Conservation (phyloP, 1,140 invertebrate species). For the Coenobita brevimanus region DNA sequence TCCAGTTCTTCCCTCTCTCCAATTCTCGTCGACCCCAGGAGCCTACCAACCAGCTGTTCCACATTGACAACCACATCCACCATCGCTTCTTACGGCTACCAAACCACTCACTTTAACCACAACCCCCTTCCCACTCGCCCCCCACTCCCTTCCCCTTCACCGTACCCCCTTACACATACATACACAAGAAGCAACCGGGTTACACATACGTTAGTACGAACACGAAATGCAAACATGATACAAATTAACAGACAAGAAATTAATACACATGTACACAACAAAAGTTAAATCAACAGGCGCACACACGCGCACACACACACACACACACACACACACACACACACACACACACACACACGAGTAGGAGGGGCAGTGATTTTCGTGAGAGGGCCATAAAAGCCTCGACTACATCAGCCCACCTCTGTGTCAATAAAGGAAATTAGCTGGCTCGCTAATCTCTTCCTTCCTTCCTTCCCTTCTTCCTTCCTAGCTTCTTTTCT, state of each 20-base stretch:
- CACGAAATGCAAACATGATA: background rate
- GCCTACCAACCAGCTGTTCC: no score
- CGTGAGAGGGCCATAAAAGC: background rate
- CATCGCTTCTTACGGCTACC: no score
- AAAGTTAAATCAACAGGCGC: background rate
- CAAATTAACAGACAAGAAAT: background rate
- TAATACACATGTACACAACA: background rate
- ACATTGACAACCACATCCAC: no score
- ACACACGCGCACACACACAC: conserved; percentile 16
- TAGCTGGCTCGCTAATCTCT: no score
- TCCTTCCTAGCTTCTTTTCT: no score
- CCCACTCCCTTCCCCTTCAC: no score
- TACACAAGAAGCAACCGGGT: background rate
- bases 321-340: conserved; percentile 35
- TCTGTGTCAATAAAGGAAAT: background rate
- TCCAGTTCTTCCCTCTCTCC: no score
- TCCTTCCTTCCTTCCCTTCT: no score
- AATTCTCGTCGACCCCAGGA: no score
- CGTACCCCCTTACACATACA: background rate
- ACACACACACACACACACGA: background rate
- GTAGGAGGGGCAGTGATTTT: no score
- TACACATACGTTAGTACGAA: background rate
- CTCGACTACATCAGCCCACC: background rate
- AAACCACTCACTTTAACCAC: no score
- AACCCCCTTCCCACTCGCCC: no score